Conservation (phyloP, 2,888 invertebrate genomes). For the Drosophila neonasuta region DNA sequence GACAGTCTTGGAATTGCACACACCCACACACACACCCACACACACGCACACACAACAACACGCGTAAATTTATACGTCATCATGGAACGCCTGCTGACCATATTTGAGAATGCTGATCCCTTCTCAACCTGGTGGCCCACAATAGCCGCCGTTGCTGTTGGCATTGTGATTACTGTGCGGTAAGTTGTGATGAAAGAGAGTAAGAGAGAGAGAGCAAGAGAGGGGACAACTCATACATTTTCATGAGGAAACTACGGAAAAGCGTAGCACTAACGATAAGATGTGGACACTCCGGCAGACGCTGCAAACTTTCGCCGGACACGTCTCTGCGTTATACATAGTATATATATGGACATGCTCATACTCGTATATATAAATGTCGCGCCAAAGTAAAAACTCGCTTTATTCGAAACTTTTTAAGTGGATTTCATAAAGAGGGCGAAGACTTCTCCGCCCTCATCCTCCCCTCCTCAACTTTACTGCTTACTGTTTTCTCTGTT, state of each 20-base stretch:
- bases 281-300: slow-evolving; percentile 17
- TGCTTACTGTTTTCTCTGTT: neutral
- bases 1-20: slow-evolving; percentile 33
- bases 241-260: slow-evolving; percentile 52
- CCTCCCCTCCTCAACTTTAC: neutral
- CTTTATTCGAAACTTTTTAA: slow-evolving; percentile 68
- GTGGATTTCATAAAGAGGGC: slow-evolving; percentile 66
- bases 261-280: slow-evolving; percentile 48
- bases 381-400: slow-evolving; percentile 55
- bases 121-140: slow-evolving; percentile 84
- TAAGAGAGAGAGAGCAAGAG: too few relatives aligned
- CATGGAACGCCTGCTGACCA: slow-evolving; percentile 80
- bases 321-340: slow-evolving; percentile 37
- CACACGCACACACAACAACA: neutral
- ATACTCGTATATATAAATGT: slow-evolving; percentile 57
- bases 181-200: slow-evolving; percentile 67
- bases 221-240: slow-evolving; percentile 38
- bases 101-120: slow-evolving; percentile 82
- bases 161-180: slow-evolving; percentile 83
- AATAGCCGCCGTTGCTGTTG: slow-evolving; percentile 83
- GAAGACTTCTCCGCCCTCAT: slow-evolving; percentile 4
- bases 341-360: slow-evolving; percentile 1
- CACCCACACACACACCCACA: neutral
- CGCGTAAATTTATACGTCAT: neutral
- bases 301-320: slow-evolving; percentile 58